Evolutionary conservation across 2,888 invertebrate species (phyloP).

Genomic region (Chrysotoxum bicinctum): DNA sequence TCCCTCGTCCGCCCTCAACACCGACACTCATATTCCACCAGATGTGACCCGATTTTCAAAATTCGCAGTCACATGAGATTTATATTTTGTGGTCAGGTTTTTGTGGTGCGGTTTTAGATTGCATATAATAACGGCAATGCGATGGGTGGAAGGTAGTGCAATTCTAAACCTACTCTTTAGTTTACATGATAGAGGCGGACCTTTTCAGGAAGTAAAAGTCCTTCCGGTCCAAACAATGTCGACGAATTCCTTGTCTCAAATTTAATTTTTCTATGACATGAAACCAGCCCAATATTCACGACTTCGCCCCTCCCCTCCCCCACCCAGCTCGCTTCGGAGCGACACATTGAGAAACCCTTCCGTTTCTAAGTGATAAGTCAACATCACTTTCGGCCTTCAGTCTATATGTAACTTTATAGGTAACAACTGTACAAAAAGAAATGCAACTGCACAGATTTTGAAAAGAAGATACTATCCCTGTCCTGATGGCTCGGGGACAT

Average conservation of each 20-base stretch:
- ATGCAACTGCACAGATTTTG: slow-evolving; percentile 2
- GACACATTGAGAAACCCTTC: not conserved
- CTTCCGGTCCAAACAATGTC: slow-evolving; percentile 8
- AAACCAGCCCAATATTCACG: slow-evolving; percentile 30
- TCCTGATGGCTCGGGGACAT: not conserved
- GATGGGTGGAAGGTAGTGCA: not conserved
- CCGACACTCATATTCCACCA: slow-evolving; percentile 64
- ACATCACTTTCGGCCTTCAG: slow-evolving; percentile 43
- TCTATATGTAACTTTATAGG: not conserved
- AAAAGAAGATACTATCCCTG: slow-evolving; percentile 24
- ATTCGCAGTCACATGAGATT: slow-evolving; percentile 67
- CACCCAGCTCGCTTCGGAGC: not conserved
- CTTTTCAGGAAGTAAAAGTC: slow-evolving; percentile 3
- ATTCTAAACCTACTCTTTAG: slow-evolving; percentile 2
- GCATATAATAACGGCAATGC: slow-evolving; percentile 43
- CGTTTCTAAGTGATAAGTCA: slow-evolving; percentile 62
- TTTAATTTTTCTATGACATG: slow-evolving; percentile 68
- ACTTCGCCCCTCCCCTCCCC: not conserved
- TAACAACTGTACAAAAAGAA: not conserved
- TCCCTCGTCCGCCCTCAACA: slow-evolving; percentile 50
- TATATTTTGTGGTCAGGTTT: slow-evolving; percentile 70
- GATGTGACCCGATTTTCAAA: slow-evolving; percentile 69
- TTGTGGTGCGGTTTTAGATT: slow-evolving; percentile 44
- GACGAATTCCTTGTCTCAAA: slow-evolving; percentile 49
- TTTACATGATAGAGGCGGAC: slow-evolving; percentile 65